Evolutionary conservation across 37 sponge, comb jelly and placozoan species (phyloP).

Genomic region (Dysidea cf. avara): DNA sequence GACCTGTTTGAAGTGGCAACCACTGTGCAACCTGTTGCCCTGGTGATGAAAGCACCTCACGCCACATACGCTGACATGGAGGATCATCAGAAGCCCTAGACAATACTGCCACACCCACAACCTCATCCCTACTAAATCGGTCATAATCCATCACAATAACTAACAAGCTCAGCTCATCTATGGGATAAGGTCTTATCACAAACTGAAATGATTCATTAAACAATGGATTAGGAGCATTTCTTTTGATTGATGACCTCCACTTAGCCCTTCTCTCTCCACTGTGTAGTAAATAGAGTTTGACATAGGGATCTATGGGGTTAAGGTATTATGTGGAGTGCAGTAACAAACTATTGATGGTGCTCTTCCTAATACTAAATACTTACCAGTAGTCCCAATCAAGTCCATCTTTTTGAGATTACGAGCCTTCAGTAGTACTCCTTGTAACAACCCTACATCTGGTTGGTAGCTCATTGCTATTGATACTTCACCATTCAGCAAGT

Average conservation of each 20-base stretch:
- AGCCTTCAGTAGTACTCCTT: conserved; percentile 35
- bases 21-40: no score
- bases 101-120: no score
- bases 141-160: no score
- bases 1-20: no score
- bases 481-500: conserved; percentile 8
- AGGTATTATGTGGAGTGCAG: neutral
- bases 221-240: conserved; percentile 47
- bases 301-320: conserved; percentile 61
- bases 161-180: no score
- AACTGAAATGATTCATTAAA: conserved; percentile 73
- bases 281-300: conserved; percentile 48
- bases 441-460: conserved; percentile 8
- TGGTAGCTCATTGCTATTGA: conserved; percentile 22
- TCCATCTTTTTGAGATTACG: conserved; percentile 20
- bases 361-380: neutral
- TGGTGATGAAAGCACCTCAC: no score
- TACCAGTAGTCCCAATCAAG: neutral
- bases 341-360: neutral
- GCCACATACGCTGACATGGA: no score
- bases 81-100: no score
- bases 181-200: conserved; percentile 2
- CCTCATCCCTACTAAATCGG: no score
- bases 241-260: conserved; percentile 62
- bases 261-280: conserved; percentile 23